Base-by-base conservation (phyloP, 2,888 invertebrate species). In the Tyria jacobaeae region DNA sequence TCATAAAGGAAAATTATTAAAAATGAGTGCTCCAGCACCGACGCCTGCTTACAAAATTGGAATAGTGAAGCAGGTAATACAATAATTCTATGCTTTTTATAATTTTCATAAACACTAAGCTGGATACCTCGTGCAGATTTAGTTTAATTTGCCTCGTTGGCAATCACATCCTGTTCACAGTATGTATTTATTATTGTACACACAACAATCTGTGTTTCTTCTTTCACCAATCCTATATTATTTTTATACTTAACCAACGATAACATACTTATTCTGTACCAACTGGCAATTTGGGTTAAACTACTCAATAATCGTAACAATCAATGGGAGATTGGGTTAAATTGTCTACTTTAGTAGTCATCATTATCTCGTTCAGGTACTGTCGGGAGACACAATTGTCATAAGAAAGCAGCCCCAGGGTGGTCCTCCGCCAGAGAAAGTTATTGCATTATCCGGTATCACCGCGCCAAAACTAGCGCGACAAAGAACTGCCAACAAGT, bases 361-460 rank as follows among this genome's bases (percentile, higher is more conserved):
- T 41, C 52, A 76, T 60, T 67, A 21, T 63, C 54, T 62, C 64
- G 76, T 75, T 48, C 79, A 99, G 99, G 97, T 99, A 70, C 95
- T 98, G 68, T 99, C 99, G 66, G 99, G 99, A 62, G 99, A 99
- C 93, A 97, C 99, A 62, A 95, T 99, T 64, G 96, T 99, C 54
- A 97, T 99, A 78, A 95, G 99, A 83, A 98, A 96, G 68, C 95
- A 96, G 71, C 97, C 97, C 0, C 96, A 96, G 84, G 98, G 98
- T 21, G 98, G 98, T 41, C 99, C 99, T 48, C 97, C 97, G 56
- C 97, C 97, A 67, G 99, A 99, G 92, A 97, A 97, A 91, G 97
- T 97, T 73, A 95, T 99, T 57, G 97, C 97, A 70, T 96, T 99
- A 75, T 97, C 98, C 37, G 97, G 98, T 86, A 96, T 99, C 75